A percentile compares a stretch with the other conserved stretches of the same genome.
phyloP scores from a whole-genome alignment of 1,140 invertebrate genomes.

The Bombus haemorrhoidalis region DNA sequence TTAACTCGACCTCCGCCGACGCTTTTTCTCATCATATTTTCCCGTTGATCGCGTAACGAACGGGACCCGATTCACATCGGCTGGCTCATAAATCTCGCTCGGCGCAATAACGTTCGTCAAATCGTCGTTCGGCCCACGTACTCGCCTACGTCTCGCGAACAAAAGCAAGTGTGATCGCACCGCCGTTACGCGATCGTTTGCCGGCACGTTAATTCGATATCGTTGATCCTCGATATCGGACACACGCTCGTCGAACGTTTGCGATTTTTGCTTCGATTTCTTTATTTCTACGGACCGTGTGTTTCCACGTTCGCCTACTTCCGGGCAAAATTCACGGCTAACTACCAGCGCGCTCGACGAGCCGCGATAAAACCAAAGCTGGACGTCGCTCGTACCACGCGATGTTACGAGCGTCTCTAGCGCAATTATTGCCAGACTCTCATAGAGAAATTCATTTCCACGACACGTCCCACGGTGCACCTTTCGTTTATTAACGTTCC shows the following conservation, averaged over 20 bases:
- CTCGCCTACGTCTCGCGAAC: not conserved
- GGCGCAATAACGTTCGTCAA: not conserved
- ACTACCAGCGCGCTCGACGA: not conserved
- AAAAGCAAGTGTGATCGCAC: too few species aligned
- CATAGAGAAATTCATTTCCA: conserved; percentile 1
- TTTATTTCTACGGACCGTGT: not conserved
- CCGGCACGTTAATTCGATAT: too few species aligned
- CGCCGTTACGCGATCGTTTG: too few species aligned
- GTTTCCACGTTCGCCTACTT: not conserved
- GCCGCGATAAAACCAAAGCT: not conserved
- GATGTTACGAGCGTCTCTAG: not conserved
- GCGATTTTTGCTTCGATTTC: not conserved
- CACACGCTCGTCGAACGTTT: not conserved
- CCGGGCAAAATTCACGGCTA: not conserved
- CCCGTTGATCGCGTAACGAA: not conserved
- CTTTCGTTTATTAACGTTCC: conserved; percentile 21
- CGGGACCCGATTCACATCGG: not conserved
- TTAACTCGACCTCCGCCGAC: not conserved
- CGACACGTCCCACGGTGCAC: conserved; percentile 12
- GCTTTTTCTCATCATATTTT: not conserved
- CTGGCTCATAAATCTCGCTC: not conserved
- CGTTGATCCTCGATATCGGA: not conserved
- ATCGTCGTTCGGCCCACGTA: not conserved
- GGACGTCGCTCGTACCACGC: not conserved
- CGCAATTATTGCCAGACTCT: conserved; percentile 14